Evolutionary conservation across 1,140 invertebrate genomes (phyloP).

Genomic region (Bombus superbus): DNA sequence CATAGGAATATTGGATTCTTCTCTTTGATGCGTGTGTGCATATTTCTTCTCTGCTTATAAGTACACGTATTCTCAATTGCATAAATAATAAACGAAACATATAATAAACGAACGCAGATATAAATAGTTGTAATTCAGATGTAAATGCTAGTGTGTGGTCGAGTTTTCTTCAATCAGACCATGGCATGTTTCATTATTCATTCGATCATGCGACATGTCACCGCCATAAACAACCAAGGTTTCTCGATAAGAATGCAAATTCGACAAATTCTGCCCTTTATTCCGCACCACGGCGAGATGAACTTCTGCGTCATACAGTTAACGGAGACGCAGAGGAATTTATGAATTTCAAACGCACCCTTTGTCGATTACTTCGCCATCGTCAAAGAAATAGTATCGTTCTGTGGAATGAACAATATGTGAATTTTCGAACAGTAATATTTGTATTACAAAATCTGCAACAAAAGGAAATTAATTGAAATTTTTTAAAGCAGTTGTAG

Average conservation of each 20-base stretch:
- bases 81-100: constrained; percentile 19
- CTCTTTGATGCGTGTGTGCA: neutral
- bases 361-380: neutral
- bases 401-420: too few species aligned
- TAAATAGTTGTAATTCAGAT: constrained; percentile 16
- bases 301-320: neutral
- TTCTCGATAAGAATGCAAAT: neutral
- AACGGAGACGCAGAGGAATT: neutral
- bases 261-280: neutral
- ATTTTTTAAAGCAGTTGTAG: neutral
- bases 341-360: constrained; percentile 8
- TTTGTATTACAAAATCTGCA: neutral
- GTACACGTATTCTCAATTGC: neutral
- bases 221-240: neutral
- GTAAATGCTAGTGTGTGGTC: neutral
- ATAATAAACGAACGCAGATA: neutral
- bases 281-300: neutral
- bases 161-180: neutral
- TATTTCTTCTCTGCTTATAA: neutral
- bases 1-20: neutral
- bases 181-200: neutral
- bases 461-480: neutral
- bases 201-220: neutral
- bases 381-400: neutral
- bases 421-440: neutral